These are phyloP conservation scores for Falco cherrug DNA, from an alignment of 2,797 vertebrate genomes.

Conservation along the genomic window DNA sequence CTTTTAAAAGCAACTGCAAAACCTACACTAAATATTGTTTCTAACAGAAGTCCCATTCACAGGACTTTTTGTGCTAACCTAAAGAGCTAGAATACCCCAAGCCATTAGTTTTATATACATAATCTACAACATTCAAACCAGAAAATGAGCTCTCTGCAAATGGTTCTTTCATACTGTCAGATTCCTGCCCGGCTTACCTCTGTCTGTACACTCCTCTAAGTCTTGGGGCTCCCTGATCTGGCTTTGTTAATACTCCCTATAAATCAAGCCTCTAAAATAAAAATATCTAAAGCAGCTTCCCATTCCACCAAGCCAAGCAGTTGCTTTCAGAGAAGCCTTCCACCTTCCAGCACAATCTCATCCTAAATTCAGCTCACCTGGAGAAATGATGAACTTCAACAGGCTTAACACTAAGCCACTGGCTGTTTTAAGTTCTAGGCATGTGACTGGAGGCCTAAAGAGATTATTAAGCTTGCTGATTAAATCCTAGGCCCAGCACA, in stretches of 20 bases:
- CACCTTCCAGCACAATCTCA: too few relatives aligned
- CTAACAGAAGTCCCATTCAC: neutral
- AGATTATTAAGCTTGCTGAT: neutral
- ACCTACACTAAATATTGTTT: neutral
- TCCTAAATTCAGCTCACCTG: conserved; percentile 5
- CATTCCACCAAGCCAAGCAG: neutral
- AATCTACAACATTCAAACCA: neutral
- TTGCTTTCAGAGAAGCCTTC: neutral
- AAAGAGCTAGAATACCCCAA: neutral
- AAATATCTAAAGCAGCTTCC: neutral
- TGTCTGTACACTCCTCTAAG: neutral
- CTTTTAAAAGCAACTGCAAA: neutral
- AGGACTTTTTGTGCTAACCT: neutral
- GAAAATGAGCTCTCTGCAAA: neutral
- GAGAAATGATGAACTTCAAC: neutral
- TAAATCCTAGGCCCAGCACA: neutral
- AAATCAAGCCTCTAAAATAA: neutral
- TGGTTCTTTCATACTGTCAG: neutral
- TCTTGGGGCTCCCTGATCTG: neutral
- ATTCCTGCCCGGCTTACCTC: neutral
- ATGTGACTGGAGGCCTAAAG: neutral
- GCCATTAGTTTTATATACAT: neutral
- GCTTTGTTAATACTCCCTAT: neutral
- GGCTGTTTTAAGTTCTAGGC: neutral
- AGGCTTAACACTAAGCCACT: neutral